Conservation (phyloP, 2,888 invertebrate genomes). For the Xestia rhomboidea region DNA sequence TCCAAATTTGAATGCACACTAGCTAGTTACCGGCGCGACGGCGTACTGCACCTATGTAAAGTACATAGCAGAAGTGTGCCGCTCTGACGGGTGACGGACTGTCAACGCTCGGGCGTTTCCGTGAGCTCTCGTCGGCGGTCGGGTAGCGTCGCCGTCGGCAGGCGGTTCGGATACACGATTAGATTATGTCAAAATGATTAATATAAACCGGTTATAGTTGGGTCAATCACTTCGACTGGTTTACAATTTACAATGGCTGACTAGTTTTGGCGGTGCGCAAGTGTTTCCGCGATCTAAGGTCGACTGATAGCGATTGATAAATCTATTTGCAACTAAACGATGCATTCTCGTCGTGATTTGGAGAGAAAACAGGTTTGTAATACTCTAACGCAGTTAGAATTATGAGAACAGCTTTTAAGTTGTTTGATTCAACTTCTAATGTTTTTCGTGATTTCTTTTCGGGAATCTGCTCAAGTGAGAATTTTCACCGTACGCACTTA, state of each 20-base stretch:
- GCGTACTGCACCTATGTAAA: slow-evolving; percentile 86
- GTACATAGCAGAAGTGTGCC: slow-evolving; percentile 86
- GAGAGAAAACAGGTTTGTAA: slow-evolving; percentile 32
- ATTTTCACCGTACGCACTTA: background rate
- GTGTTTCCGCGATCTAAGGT: slow-evolving; percentile 70
- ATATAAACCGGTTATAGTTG: slow-evolving; percentile 82
- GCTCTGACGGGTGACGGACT: slow-evolving; percentile 88
- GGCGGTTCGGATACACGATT: slow-evolving; percentile 75
- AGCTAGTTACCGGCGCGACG: slow-evolving; percentile 83
- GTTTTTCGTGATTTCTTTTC: background rate
- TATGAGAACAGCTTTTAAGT: background rate
- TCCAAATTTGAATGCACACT: slow-evolving; percentile 81
- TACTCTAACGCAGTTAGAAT: background rate
- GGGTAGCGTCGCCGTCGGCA: slow-evolving; percentile 64
- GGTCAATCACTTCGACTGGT: slow-evolving; percentile 82
- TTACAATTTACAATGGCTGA: slow-evolving; percentile 56
- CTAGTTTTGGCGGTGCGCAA: slow-evolving; percentile 74
- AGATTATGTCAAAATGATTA: slow-evolving; percentile 85
- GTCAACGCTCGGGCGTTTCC: slow-evolving; percentile 85
- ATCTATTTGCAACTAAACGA: slow-evolving; percentile 41
- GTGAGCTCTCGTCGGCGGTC: slow-evolving; percentile 75
- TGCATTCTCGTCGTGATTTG: slow-evolving; percentile 38
- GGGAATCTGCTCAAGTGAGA: background rate
- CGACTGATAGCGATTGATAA: slow-evolving; percentile 64
- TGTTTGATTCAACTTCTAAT: background rate